Evolutionary conservation across 1,140 invertebrate species (phyloP).

Genomic region (Brevipalpus yothersi): DNA sequence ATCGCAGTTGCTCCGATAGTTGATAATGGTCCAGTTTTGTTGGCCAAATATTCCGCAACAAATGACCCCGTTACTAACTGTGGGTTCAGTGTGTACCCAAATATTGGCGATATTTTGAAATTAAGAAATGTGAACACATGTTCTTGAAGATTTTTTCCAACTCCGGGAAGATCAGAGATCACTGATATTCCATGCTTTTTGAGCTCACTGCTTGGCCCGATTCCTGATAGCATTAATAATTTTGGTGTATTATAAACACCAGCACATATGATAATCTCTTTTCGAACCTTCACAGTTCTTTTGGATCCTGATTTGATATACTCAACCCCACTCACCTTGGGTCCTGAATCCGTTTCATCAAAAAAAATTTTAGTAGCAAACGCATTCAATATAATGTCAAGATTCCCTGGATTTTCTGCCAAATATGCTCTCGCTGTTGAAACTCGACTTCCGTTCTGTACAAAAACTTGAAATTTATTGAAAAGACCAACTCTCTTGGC

Average conservation of each 20-base stretch:
- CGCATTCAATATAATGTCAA: constrained; percentile 32
- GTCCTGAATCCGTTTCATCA: constrained; percentile 26
- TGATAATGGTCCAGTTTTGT: not conserved
- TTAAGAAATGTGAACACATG: constrained; percentile 13
- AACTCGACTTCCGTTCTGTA: constrained; percentile 58
- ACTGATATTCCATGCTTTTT: constrained; percentile 16
- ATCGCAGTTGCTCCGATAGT: not conserved
- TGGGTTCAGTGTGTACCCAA: not conserved
- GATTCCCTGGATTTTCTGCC: constrained; percentile 44
- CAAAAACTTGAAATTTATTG: constrained; percentile 42
- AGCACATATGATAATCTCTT: constrained; percentile 52
- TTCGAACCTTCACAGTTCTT: constrained; percentile 35
- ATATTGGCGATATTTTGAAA: not conserved
- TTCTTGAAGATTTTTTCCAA: constrained; percentile 24
- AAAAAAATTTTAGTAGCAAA: constrained; percentile 33
- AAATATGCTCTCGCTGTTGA: constrained; percentile 72
- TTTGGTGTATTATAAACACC: constrained; percentile 56
- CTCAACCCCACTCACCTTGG: not conserved
- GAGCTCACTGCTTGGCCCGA: constrained; percentile 34
- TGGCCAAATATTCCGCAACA: not conserved
- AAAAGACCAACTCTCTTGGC: constrained; percentile 18
- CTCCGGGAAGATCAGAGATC: constrained; percentile 18
- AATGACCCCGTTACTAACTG: not conserved
- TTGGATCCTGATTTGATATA: constrained; percentile 30
- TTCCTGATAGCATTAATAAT: constrained; percentile 63